These are phyloP conservation scores for Drosophila sturtevanti DNA, from an alignment of 1,140 invertebrate genomes.

Conservation along the genomic window DNA sequence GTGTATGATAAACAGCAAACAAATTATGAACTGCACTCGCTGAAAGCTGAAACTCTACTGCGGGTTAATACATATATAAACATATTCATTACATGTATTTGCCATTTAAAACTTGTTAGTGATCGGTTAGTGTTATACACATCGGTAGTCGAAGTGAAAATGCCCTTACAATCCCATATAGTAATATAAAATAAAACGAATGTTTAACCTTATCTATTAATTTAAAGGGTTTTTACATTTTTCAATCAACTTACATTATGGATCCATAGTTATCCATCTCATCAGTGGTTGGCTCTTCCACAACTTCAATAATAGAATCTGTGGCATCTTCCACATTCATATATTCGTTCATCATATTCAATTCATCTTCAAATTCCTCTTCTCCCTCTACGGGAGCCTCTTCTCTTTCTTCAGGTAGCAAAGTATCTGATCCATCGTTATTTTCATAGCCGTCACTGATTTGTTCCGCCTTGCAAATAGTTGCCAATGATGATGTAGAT, in stretches of 20 bases:
- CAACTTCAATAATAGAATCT: conserved; percentile 67
- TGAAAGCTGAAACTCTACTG: conserved; percentile 49
- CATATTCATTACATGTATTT: conserved; percentile 32
- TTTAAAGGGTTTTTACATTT: no score
- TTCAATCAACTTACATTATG: conserved; percentile 51
- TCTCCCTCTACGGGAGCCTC: conserved; percentile 3
- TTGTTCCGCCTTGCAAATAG: background rate
- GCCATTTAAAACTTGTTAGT: conserved; percentile 32
- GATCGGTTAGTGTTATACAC: conserved; percentile 2
- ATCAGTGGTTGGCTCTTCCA: conserved; percentile 52
- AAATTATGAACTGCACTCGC: conserved; percentile 27
- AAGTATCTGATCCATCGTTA: conserved; percentile 47
- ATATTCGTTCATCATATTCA: conserved; percentile 11
- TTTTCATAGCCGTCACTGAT: conserved; percentile 35
- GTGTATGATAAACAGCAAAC: background rate
- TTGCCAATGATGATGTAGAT: conserved; percentile 1
- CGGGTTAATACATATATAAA: no score
- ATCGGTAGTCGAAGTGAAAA: background rate
- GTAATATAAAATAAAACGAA: no score
- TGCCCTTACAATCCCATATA: background rate
- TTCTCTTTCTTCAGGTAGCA: conserved; percentile 27
- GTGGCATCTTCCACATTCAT: conserved; percentile 52
- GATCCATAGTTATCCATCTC: conserved; percentile 55
- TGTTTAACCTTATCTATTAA: no score
- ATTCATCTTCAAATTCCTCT: background rate